These are phyloP conservation scores for Euborellia annulipes DNA, from an alignment of 1,140 invertebrate genomes.

Conservation along the genomic window DNA sequence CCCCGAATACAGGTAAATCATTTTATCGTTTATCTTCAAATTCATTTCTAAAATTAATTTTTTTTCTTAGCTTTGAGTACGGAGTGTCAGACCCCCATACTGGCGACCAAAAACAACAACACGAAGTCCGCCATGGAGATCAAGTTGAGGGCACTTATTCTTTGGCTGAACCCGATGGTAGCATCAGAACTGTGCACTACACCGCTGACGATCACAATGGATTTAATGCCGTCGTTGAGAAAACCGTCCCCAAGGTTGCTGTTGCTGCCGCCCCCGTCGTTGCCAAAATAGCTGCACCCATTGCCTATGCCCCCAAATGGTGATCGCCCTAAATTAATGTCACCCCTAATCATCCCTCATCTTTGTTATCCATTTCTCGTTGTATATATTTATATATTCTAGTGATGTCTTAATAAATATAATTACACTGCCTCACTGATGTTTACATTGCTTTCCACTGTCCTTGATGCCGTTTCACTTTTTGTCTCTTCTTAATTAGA, in stretches of 20 bases:
- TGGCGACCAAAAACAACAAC: constrained; percentile 41
- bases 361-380: too few relatives aligned
- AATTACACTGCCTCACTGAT: too few relatives aligned
- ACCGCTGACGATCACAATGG: constrained; percentile 21
- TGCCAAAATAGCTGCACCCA: constrained; percentile 18
- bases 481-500: too few relatives aligned
- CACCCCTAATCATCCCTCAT: too few relatives aligned
- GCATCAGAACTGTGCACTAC: constrained; percentile 18
- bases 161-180: constrained; percentile 20
- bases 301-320: constrained; percentile 1
- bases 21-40: constrained; percentile 12
- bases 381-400: too few relatives aligned
- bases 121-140: constrained; percentile 38
- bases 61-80: constrained; percentile 32
- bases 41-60: neutral
- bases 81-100: constrained; percentile 37
- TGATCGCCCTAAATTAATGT: too few relatives aligned
- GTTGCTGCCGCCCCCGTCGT: constrained; percentile 26
- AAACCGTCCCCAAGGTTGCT: constrained; percentile 27
- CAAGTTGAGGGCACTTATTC: constrained; percentile 39
- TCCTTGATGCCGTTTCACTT: too few relatives aligned
- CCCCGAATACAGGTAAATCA: constrained; percentile 7
- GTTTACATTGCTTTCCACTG: too few relatives aligned
- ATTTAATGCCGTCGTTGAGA: constrained; percentile 21
- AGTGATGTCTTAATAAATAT: too few relatives aligned